Evolutionary conservation across 2,888 invertebrate genomes (phyloP), one percentile per base, ranked within the genome.

Genomic region (Anagyrus pseudococci): DNA sequence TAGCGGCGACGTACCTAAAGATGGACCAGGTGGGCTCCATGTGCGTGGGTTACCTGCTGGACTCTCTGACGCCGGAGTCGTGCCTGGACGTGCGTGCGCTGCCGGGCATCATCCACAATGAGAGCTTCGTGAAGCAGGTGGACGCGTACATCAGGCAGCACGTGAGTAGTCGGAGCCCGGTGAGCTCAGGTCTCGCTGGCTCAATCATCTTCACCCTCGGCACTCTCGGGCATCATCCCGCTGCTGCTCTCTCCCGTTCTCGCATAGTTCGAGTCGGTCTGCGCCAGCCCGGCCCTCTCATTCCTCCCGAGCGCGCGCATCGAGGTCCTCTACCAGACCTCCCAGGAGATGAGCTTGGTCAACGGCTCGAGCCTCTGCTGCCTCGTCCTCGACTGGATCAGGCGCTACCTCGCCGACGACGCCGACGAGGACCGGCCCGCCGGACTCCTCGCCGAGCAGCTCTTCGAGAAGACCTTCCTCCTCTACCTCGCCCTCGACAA

Each of bases 1-100:
- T 88, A 74, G 89, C 92, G n/a, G 93, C 94, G 8, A 87, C 86
- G 77, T 87, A 88, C 64, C 84, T 94, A 74, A 89, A 90, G 77
- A 88, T 94, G 84, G 89, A 89, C 69, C 82, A 87, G 23, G 91
- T 90, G 66, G 88, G 90, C 57, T 84, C 85, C 67, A 87, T 88
- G 82, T 94, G 87, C 83, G 91, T 86, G 72, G 85, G 85, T 69
- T 89, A 84, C 83, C 86, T 89, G 44, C 41, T 72, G 54, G 69
- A 70, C 25, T 71, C 71, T 4, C 50, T 66, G 83, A 85, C 75
- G 83, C 85, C 75, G 83, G 89, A 68, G 85, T 87, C 71, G 82
- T 89, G 77, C 87, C 88, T 67, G 85, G 82, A 82, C 62, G 81
- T 84, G 37, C 79, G 85, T 47, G 87, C 79, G 75, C 84, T 83